Conservation (phyloP, 1,140 invertebrate species). For the Apis florea region DNA sequence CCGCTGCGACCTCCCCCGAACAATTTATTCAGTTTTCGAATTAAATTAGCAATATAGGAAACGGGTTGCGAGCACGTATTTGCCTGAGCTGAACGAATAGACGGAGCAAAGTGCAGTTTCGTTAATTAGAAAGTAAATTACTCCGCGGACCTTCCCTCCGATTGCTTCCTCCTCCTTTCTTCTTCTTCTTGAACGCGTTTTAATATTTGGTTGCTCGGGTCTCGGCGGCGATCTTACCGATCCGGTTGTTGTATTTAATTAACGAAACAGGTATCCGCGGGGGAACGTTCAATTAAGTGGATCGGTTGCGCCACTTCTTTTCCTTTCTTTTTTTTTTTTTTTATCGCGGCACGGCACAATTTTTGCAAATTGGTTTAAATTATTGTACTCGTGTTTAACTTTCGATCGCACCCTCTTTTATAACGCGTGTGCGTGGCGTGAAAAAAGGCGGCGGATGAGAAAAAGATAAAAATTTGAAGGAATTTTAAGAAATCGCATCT, state of each 20-base stretch:
- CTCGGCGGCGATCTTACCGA: neutral
- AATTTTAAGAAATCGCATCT: too few species aligned
- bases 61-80: neutral
- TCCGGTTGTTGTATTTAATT: neutral
- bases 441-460: too few species aligned
- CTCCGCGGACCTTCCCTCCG: neutral
- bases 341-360: neutral
- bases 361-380: slow-evolving; percentile 8
- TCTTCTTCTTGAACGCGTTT: neutral
- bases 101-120: neutral
- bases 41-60: slow-evolving; percentile 12
- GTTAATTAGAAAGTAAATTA: slow-evolving; percentile 21
- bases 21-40: slow-evolving; percentile 29
- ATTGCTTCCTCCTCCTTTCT: neutral
- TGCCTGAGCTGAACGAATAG: neutral
- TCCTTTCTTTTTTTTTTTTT: neutral
- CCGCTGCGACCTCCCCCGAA: neutral
- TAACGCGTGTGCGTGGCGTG: too few species aligned
- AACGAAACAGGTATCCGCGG: neutral
- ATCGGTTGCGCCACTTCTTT: neutral
- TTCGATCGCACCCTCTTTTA: neutral
- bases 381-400: neutral
- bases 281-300: neutral
- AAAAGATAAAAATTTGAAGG: too few species aligned
- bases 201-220: neutral